phyloP scores from a whole-genome alignment of 2,888 invertebrate genomes.

The Pseudanteris insignis region DNA sequence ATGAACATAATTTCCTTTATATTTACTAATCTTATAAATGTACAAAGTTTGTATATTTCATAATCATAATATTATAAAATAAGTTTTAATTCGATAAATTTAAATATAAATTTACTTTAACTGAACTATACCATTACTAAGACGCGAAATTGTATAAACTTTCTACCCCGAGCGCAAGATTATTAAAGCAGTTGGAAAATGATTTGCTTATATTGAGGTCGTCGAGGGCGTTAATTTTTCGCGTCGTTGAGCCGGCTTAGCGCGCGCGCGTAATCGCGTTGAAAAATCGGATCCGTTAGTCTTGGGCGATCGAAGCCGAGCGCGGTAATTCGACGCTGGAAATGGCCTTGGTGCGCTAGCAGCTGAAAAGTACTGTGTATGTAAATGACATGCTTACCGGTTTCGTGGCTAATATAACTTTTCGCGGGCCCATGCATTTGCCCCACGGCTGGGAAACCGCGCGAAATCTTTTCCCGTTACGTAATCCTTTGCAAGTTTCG shows the following conservation, averaged over 20 bases:
- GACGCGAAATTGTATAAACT: too few species aligned
- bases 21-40: too few species aligned
- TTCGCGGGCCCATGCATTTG: constrained; percentile 19
- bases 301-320: constrained; percentile 17
- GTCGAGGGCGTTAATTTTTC: constrained; percentile 20
- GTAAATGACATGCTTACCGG: constrained; percentile 43
- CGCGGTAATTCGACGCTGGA: constrained; percentile 13
- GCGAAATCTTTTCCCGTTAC: constrained; percentile 39
- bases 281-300: constrained; percentile 15
- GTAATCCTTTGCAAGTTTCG: constrained; percentile 36
- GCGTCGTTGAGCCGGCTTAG: constrained; percentile 14
- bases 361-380: constrained; percentile 37
- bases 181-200: constrained; percentile 4
- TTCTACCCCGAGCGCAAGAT: too few species aligned
- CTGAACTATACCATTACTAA: too few species aligned
- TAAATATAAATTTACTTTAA: too few species aligned
- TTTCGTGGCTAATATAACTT: constrained; percentile 41
- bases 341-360: constrained; percentile 9
- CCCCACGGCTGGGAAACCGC: constrained; percentile 20
- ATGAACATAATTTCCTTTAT: too few species aligned
- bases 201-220: constrained; percentile 11
- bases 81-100: too few species aligned
- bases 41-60: background rate
- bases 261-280: constrained; percentile 16
- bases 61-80: too few species aligned